Evolutionary conservation across 2,113 vertebrate genomes (phyloP).

Genomic region (Muntiacus muntjak): DNA sequence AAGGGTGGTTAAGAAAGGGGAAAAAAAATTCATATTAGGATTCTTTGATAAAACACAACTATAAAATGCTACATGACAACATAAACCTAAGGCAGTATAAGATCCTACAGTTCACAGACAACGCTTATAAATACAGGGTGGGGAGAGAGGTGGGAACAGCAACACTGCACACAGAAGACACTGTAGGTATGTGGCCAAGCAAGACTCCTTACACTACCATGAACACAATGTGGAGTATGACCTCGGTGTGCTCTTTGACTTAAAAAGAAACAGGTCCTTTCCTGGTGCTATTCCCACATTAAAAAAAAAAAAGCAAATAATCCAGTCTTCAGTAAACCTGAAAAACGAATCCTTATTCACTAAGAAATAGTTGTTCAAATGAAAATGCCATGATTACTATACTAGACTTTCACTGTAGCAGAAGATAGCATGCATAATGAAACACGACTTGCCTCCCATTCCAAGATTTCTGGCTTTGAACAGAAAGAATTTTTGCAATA

Average conservation of each 20-base stretch:
- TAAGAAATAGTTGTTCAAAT: background rate
- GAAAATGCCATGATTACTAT: background rate
- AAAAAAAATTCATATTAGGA: background rate
- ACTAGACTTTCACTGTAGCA: background rate
- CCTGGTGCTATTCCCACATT: background rate
- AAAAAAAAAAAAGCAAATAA: background rate
- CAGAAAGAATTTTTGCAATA: conserved; percentile 95
- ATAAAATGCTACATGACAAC: background rate
- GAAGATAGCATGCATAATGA: background rate
- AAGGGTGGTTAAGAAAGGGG: background rate
- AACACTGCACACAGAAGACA: background rate
- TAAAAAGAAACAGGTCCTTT: background rate
- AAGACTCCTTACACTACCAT: background rate
- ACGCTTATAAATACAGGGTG: background rate
- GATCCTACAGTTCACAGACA: background rate
- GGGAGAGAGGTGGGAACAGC: background rate
- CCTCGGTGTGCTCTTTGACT: background rate
- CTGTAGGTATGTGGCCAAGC: background rate
- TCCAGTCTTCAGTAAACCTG: background rate
- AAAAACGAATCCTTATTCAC: background rate
- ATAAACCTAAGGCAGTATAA: background rate
- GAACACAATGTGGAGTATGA: background rate
- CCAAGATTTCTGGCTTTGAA: conserved; percentile 94
- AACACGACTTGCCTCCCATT: conserved; percentile 92
- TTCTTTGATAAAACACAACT: background rate